Evolutionary conservation across 1,140 invertebrate species (phyloP).

Genomic region (Apis florea): DNA sequence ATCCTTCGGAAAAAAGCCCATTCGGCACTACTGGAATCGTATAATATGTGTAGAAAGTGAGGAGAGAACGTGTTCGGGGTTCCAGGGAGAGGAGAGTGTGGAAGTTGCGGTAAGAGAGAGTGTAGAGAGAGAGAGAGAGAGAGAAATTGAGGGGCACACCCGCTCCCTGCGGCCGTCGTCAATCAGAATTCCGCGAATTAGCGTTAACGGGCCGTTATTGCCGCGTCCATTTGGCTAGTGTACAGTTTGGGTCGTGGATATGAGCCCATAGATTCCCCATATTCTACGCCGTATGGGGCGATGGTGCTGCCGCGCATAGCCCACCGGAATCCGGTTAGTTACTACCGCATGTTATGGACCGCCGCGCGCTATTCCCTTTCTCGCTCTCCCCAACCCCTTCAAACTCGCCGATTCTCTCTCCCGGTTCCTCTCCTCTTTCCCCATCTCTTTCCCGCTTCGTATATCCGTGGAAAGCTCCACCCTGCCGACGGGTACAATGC

Average conservation of each 20-base stretch:
- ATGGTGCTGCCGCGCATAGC: conserved; percentile 71
- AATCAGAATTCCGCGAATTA: conserved; percentile 82
- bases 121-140: conserved; percentile 43
- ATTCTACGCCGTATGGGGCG: conserved; percentile 75
- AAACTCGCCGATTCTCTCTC: background rate
- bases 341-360: conserved; percentile 76
- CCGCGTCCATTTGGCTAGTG: conserved; percentile 80
- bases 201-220: conserved; percentile 81
- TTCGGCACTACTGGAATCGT: conserved; percentile 10
- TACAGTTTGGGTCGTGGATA: conserved; percentile 78
- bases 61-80: conserved; percentile 23
- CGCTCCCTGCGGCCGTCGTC: conserved; percentile 74
- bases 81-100: conserved; percentile 31
- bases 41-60: conserved; percentile 38
- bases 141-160: conserved; percentile 59
- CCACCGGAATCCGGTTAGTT: conserved; percentile 79
- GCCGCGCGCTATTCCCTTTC: conserved; percentile 49
- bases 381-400: conserved; percentile 30
- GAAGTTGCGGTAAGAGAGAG: background rate
- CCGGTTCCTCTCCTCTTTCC: background rate
- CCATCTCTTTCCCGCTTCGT: conserved; percentile 29
- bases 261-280: conserved; percentile 80
- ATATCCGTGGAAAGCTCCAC: conserved; percentile 70
- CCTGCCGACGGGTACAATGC: conserved; percentile 67
- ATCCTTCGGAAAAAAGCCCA: background rate